A percentile compares a stretch with the other conserved stretches of the same genome.
phyloP scores from a whole-genome alignment of 1,140 invertebrate genomes.

The Brachionus plicatilis region DNA sequence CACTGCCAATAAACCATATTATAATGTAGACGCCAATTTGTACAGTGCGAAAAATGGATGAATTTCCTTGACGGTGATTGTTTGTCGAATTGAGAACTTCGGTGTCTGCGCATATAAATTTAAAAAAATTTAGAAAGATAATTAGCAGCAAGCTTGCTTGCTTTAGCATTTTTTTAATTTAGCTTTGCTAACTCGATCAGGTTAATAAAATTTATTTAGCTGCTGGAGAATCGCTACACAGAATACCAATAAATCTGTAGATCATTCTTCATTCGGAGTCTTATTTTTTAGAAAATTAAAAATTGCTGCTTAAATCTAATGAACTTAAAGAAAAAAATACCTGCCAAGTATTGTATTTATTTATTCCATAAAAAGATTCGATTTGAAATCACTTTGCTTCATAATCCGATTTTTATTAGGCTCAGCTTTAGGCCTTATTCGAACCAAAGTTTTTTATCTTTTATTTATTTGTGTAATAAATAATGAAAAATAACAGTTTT shows the following conservation, averaged over 20 bases:
- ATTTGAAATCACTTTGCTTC: not conserved
- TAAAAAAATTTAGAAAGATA: not conserved
- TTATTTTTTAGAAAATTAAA: not conserved
- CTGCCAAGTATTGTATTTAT: conserved; percentile 17
- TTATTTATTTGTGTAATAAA: conserved; percentile 2
- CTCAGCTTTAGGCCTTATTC: not conserved
- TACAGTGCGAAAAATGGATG: not conserved
- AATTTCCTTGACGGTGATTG: not conserved
- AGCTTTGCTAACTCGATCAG: not conserved
- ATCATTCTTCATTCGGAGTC: not conserved
- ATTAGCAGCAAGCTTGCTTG: not conserved
- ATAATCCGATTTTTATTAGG: not conserved
- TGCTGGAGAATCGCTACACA: not conserved
- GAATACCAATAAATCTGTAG: not conserved
- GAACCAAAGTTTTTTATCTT: not conserved
- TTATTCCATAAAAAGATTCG: not conserved
- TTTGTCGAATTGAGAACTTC: not conserved
- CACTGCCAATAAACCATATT: conserved; percentile 41
- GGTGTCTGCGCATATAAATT: not conserved
- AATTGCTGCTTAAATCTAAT: not conserved
- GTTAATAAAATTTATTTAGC: not conserved
- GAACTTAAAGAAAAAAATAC: conserved; percentile 16
- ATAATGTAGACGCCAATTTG: conserved; percentile 40
- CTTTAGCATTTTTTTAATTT: not conserved
- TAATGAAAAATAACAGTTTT: not conserved